Percentiles rank a stretch among this genome's conserved stretches.
Conservation (phyloP, 1,140 invertebrate genomes). For the Nasonia giraulti region DNA sequence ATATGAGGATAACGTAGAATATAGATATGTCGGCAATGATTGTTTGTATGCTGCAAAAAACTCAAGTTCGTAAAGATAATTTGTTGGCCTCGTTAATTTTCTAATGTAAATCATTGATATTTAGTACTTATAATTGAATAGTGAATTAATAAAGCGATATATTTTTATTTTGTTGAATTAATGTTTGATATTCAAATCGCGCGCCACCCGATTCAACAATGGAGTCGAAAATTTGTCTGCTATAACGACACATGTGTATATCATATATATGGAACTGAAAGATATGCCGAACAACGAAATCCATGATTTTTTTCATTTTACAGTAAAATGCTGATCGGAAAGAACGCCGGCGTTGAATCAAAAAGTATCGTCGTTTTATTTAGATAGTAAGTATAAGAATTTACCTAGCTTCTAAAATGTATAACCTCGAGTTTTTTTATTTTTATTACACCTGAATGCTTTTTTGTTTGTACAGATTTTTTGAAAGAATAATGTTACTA, state of each 20-base stretch:
- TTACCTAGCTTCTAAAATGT: background rate
- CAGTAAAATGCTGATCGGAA: background rate
- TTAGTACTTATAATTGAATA: no score
- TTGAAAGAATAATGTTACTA: constrained; percentile 26
- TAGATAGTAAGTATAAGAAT: constrained; percentile 1
- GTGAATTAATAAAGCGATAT: no score
- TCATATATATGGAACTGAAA: no score
- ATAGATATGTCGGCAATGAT: no score
- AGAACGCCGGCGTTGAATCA: background rate
- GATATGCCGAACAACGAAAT: no score
- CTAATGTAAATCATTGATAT: no score
- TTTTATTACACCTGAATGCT: no score
- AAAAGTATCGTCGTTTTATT: background rate
- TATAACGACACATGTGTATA: background rate
- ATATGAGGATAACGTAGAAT: no score
- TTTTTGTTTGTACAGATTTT: background rate
- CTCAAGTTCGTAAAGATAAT: no score
- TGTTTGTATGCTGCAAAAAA: no score
- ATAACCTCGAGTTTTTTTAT: background rate
- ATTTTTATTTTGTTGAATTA: no score
- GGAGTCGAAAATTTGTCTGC: background rate
- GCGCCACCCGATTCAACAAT: background rate
- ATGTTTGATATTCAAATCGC: background rate
- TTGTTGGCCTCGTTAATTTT: no score
- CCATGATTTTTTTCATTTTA: background rate